Percentiles rank a stretch among this genome's conserved stretches.
Evolutionary conservation across 2,113 vertebrate genomes (phyloP).

Genomic region (Rhabdornis inornatus): DNA sequence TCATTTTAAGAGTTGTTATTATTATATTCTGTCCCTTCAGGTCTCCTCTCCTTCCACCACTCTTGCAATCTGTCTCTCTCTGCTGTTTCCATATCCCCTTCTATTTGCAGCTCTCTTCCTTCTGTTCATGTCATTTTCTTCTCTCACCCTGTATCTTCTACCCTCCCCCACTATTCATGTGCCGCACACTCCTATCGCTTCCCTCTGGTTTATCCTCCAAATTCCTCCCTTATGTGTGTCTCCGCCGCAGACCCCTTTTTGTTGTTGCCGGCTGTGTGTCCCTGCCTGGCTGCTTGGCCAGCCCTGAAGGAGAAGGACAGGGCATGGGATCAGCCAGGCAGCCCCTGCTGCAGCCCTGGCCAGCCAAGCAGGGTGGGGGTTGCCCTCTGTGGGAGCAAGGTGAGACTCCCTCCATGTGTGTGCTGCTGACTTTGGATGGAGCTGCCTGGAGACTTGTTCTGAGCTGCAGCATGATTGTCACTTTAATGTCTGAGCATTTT

Average conservation of each 20-base stretch:
- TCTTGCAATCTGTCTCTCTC: constrained; percentile 56
- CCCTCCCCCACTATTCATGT: constrained; percentile 48
- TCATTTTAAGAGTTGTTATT: constrained; percentile 20
- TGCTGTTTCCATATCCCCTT: constrained; percentile 63
- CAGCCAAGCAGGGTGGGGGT: accelerated
- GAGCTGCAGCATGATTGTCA: background rate
- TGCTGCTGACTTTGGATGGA: accelerated
- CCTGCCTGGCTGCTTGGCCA: background rate
- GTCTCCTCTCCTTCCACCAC: constrained; percentile 40
- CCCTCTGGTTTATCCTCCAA: constrained; percentile 2
- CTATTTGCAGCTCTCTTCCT: constrained; percentile 61
- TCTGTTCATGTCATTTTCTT: constrained; percentile 67
- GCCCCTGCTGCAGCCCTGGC: accelerated
- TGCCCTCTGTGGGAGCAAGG: background rate
- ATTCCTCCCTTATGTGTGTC: background rate
- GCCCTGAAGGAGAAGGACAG: background rate
- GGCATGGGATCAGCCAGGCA: accelerated
- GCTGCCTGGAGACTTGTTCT: background rate
- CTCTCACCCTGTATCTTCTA: constrained; percentile 55
- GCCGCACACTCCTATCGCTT: background rate
- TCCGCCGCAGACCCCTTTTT: background rate
- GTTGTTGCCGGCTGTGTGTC: background rate
- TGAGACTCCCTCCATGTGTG: background rate
- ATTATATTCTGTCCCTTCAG: constrained; percentile 49
- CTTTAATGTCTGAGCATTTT: background rate